These are phyloP conservation scores for Drosophila serrata DNA, from an alignment of 1,140 invertebrate species.

Conservation along the genomic window DNA sequence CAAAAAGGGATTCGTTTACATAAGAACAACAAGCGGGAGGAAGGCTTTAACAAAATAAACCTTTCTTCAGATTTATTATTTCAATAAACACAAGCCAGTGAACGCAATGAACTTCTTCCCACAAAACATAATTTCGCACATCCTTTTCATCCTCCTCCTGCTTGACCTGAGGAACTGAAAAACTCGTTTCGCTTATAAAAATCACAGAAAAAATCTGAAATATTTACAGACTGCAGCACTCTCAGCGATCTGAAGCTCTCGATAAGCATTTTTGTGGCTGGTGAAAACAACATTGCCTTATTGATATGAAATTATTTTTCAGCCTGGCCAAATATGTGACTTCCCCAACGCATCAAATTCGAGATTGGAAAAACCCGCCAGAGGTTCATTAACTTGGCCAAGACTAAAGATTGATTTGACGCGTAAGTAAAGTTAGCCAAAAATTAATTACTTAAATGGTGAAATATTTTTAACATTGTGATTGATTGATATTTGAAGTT, in stretches of 20 bases:
- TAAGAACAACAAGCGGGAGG: constrained; percentile 27
- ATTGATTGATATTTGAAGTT: not conserved
- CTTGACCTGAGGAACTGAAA: not conserved
- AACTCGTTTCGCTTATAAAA: constrained; percentile 40
- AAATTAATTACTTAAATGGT: constrained; percentile 1
- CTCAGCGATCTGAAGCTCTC: constrained; percentile 36
- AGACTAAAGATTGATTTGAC: constrained; percentile 22
- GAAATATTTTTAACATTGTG: not conserved
- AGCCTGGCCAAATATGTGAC: constrained; percentile 51
- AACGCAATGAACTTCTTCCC: constrained; percentile 22
- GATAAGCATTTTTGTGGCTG: constrained; percentile 66
- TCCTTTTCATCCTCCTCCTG: not conserved
- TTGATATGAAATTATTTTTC: constrained; percentile 55
- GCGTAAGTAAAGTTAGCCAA: constrained; percentile 58
- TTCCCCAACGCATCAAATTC: constrained; percentile 21
- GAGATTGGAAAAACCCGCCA: constrained; percentile 31
- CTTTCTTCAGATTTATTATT: constrained; percentile 51
- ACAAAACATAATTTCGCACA: constrained; percentile 41
- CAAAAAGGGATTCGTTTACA: constrained; percentile 61
- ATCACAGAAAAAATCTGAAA: constrained; percentile 67
- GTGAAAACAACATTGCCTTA: constrained; percentile 70
- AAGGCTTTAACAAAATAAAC: constrained; percentile 5
- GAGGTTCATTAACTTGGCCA: constrained; percentile 39
- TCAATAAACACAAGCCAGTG: constrained; percentile 11
- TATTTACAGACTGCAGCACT: constrained; percentile 58